Conservation (phyloP, 2,888 invertebrate species). For the Scaptomyza parva region DNA sequence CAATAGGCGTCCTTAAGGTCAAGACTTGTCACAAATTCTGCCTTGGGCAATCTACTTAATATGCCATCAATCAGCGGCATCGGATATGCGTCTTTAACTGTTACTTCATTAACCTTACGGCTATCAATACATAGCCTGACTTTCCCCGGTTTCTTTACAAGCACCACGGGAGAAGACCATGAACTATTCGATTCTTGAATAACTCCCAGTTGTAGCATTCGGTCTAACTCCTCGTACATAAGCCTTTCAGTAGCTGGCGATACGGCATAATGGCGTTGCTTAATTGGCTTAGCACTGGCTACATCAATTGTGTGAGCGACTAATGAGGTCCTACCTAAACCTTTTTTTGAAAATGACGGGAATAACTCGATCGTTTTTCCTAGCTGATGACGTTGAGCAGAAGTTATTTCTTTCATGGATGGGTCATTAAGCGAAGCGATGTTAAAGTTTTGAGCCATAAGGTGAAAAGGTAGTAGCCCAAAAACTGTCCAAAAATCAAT, state of each 20-base stretch:
- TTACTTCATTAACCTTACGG: background rate
- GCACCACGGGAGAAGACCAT: background rate
- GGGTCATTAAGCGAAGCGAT: background rate
- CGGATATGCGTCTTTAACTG: no score
- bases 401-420: background rate
- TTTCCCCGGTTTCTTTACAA: background rate
- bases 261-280: background rate
- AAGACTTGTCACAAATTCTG: no score
- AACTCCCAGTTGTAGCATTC: background rate
- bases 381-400: background rate
- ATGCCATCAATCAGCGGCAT: no score
- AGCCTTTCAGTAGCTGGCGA: background rate
- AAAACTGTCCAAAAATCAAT: background rate
- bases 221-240: conserved; percentile 12
- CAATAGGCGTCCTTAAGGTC: no score
- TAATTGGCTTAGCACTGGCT: background rate
- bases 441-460: background rate
- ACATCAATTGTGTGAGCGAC: background rate
- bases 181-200: conserved; percentile 1
- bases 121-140: background rate
- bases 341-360: conserved; percentile 11
- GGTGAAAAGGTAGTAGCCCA: background rate
- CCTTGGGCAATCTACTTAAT: no score
- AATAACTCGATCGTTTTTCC: conserved; percentile 4
- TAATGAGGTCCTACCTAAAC: background rate